A percentile compares a stretch with the other conserved stretches of the same genome.
phyloP scores from a whole-genome alignment of 92 coral and sea anemone species.

The Heteractis magnifica region DNA sequence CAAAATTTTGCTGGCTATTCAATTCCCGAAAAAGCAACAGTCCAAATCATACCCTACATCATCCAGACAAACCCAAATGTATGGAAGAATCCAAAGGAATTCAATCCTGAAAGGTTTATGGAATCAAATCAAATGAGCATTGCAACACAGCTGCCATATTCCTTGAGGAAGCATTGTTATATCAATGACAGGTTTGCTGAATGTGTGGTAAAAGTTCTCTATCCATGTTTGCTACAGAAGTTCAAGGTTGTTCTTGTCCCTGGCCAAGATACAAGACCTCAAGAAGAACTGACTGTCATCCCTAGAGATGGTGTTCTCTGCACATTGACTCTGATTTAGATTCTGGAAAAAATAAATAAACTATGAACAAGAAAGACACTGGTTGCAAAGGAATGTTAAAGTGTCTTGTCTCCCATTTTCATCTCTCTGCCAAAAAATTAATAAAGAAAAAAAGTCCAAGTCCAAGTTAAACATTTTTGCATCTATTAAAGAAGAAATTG shows the following conservation, averaged over 20 bases:
- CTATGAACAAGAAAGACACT: neutral
- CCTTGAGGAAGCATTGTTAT: slow-evolving; percentile 38
- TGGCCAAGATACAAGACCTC: slow-evolving; percentile 31
- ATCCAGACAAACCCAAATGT: slow-evolving; percentile 55
- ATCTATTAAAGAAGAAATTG: no score
- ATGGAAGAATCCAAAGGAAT: slow-evolving; percentile 72
- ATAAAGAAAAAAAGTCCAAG: no score
- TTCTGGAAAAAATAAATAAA: neutral
- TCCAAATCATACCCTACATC: slow-evolving; percentile 56
- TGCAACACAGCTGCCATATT: slow-evolving; percentile 35
- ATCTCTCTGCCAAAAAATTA: no score
- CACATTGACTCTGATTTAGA: slow-evolving; percentile 24
- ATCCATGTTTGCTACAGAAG: slow-evolving; percentile 43
- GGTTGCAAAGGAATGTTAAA: neutral
- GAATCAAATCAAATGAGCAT: slow-evolving; percentile 10
- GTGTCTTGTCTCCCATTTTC: no score
- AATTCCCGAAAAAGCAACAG: slow-evolving; percentile 62
- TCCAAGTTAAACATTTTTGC: no score
- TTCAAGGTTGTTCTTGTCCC: slow-evolving; percentile 37
- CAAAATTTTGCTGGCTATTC: slow-evolving; percentile 48
- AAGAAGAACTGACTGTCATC: slow-evolving; percentile 22
- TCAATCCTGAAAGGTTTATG: slow-evolving; percentile 70
- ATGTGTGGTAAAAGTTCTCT: slow-evolving; percentile 38
- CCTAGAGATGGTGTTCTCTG: slow-evolving; percentile 60
- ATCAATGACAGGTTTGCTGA: slow-evolving; percentile 43